Evolutionary conservation across 1,140 invertebrate genomes (phyloP).

Genomic region (Brachionus koreanus): DNA sequence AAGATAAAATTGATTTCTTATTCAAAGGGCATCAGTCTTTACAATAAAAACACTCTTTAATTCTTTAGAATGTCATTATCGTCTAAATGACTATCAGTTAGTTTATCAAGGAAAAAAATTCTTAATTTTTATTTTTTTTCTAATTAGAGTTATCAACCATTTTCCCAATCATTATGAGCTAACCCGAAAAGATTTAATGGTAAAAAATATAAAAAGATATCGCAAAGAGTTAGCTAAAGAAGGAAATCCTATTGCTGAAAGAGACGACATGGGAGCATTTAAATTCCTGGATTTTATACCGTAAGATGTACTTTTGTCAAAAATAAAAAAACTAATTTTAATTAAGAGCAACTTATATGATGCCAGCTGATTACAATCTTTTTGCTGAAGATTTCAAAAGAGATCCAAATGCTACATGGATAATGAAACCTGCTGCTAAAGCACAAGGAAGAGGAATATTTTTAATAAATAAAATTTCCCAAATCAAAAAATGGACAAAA

Average conservation of each 20-base stretch:
- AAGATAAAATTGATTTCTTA: constrained; percentile 27
- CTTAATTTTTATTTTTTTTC: background rate
- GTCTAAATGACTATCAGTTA: constrained; percentile 85
- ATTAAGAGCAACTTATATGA: constrained; percentile 83
- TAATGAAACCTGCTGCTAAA: constrained; percentile 88
- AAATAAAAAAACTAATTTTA: constrained; percentile 65
- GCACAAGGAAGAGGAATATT: constrained; percentile 63
- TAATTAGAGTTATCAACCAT: constrained; percentile 71
- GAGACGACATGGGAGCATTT: constrained; percentile 64
- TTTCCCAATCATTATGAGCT: constrained; percentile 74
- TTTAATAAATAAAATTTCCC: constrained; percentile 63
- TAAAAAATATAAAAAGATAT: constrained; percentile 92
- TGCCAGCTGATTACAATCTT: constrained; percentile 89
- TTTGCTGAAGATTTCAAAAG: constrained; percentile 89
- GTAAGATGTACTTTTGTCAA: constrained; percentile 61
- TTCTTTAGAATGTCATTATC: constrained; percentile 77
- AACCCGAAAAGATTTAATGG: constrained; percentile 84
- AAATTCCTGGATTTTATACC: constrained; percentile 65
- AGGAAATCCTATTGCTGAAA: constrained; percentile 77
- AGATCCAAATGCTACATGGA: constrained; percentile 86
- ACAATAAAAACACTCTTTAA: constrained; percentile 84
- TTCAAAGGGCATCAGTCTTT: constrained; percentile 73
- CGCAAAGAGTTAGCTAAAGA: constrained; percentile 83
- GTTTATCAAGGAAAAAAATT: constrained; percentile 47
- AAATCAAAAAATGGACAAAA: constrained; percentile 62